Conservation (phyloP, 2,797 vertebrate species). For the Dryobates pubescens region DNA sequence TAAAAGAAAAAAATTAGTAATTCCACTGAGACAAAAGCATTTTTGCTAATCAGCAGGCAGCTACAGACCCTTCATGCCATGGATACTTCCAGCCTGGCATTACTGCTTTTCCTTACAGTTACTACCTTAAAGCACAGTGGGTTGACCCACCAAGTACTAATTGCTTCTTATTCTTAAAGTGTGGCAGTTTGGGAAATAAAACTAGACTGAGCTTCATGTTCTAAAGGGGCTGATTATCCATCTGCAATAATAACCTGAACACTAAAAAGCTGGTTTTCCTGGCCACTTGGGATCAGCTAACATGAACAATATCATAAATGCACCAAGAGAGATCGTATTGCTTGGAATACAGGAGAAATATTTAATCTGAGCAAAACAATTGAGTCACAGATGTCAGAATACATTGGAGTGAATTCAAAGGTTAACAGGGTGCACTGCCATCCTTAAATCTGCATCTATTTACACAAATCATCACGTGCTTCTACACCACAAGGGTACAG, state of each 20-base stretch:
- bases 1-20: neutral
- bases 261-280: neutral
- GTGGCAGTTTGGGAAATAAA: neutral
- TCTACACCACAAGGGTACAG: constrained; percentile 34
- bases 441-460: neutral
- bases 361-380: neutral
- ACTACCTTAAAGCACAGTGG: neutral
- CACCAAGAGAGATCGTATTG: neutral
- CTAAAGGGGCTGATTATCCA: neutral
- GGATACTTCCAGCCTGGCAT: neutral
- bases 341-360: neutral
- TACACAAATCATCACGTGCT: constrained; percentile 26
- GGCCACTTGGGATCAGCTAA: neutral
- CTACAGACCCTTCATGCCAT: neutral
- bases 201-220: neutral
- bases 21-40: neutral
- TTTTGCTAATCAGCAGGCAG: neutral
- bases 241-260: neutral
- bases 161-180: neutral
- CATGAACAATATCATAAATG: neutral
- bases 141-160: neutral
- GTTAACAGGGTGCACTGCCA: neutral
- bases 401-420: neutral
- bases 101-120: neutral
- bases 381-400: fast-evolving